Evolutionary conservation across 2,888 invertebrate genomes (phyloP), one percentile per base, ranked within the genome.

Genomic region (Tetragonula carbonaria): DNA sequence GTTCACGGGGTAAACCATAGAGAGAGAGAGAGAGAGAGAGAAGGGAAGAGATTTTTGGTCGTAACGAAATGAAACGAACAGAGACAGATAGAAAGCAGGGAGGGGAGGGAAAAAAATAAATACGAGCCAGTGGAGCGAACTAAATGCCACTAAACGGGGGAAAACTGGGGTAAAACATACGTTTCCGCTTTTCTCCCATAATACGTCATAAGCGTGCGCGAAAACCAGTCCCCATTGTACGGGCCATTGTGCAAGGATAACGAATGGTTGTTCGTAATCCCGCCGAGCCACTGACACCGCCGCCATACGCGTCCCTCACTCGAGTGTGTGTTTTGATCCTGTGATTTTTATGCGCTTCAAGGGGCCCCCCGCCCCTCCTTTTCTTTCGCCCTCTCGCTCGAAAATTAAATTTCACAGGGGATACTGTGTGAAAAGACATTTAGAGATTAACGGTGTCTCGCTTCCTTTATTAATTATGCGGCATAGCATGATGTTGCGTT

Each of bases 131-230:
- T 89, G 90, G 87, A 91, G 91, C 91, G 91, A 90, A 90, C 92
- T 93, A 93, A 93, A 93, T 88, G 92, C 92, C 91, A 90, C 92
- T 93, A 93, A 93, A 92, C 92, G 93, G 89, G 92, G 90, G 92
- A 91, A 77, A 92, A 93, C 92, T 90, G 90, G 93, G 93, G 88
- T 92, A 93, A 92, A 93, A 92, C 92, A 92, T 93, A 92, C 91
- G 92, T 92, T 93, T 93, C 92, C 93, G 92, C 89, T 91, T 88
- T 86, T 92, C 88, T 92, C 91, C 90, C 90, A 87, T 93, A 91
- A 93, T 92, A 91, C 91, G 91, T 93, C 92, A 92, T 92, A 92
- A 91, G 86, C 90, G 90, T 87, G 89, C 87, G 88, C 88, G 87
- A 89, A 91, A 90, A 90, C 90, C 91, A 90, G 91, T 90, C 87